phyloP scores from a whole-genome alignment of 2,888 invertebrate species.

The Macaria liturata region DNA sequence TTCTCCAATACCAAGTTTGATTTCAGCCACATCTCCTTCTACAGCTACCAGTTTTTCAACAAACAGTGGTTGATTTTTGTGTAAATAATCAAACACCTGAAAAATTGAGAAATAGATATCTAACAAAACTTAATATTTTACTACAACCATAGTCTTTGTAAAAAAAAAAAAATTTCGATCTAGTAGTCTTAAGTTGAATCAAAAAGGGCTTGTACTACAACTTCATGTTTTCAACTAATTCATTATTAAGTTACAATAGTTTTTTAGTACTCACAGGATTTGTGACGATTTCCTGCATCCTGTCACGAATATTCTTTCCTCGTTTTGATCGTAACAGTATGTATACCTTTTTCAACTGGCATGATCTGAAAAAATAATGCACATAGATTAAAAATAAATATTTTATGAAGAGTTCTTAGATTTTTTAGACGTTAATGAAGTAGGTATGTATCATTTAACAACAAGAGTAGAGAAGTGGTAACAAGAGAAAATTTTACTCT shows the following conservation, averaged over 20 bases:
- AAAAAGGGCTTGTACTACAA: too few relatives aligned
- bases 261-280: conserved; percentile 12
- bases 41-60: neutral
- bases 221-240: too few relatives aligned
- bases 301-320: conserved; percentile 10
- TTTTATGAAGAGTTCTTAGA: too few relatives aligned
- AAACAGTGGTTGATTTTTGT: conserved; percentile 1
- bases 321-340: conserved; percentile 3
- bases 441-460: neutral
- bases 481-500: neutral
- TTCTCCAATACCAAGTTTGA: conserved; percentile 9
- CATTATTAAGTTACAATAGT: too few relatives aligned
- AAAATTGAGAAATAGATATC: neutral
- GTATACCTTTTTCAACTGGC: conserved; percentile 9
- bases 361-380: conserved; percentile 1
- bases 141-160: too few relatives aligned
- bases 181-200: too few relatives aligned
- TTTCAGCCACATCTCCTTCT: conserved; percentile 9
- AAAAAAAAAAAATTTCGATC: too few relatives aligned
- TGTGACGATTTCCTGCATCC: conserved; percentile 1
- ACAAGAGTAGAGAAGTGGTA: neutral
- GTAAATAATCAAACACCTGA: conserved; percentile 6
- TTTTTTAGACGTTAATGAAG: too few relatives aligned
- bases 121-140: neutral
- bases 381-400: neutral